Conservation (phyloP, 2,113 vertebrate genomes). For the Pteronura brasiliensis region DNA sequence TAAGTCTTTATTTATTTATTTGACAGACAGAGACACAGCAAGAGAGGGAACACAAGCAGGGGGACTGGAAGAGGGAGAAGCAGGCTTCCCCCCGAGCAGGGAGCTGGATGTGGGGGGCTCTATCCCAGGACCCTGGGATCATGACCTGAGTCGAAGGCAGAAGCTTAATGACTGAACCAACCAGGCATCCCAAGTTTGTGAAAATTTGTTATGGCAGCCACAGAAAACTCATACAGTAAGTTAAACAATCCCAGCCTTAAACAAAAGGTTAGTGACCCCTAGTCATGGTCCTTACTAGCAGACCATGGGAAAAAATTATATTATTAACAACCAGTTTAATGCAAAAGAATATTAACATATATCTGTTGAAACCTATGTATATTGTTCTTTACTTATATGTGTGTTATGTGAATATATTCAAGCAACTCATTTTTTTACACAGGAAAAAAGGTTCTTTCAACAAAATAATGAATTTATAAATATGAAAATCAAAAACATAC, state of each 20-base stretch:
- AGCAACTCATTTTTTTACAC: not conserved
- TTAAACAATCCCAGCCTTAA: not conserved
- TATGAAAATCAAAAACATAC: not conserved
- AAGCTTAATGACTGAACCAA: too few species aligned
- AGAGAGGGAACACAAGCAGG: too few species aligned
- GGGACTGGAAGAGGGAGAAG: too few species aligned
- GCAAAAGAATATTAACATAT: not conserved
- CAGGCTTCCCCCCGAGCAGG: too few species aligned
- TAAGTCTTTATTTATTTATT: too few species aligned
- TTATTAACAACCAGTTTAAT: conserved; percentile 8
- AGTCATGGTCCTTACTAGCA: not conserved
- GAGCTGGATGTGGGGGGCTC: too few species aligned
- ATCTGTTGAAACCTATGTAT: not conserved
- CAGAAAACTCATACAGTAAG: not conserved
- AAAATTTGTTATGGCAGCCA: not conserved
- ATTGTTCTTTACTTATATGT: not conserved
- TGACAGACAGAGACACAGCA: too few species aligned
- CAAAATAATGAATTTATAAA: not conserved
- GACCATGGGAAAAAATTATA: not conserved
- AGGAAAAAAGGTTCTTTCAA: not conserved
- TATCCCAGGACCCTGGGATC: too few species aligned
- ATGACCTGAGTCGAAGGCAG: too few species aligned
- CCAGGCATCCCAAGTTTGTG: too few species aligned
- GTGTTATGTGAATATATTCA: not conserved
- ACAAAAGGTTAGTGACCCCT: not conserved